Evolutionary conservation across 2,888 invertebrate genomes (phyloP).

Genomic region (Melieria omissa): DNA sequence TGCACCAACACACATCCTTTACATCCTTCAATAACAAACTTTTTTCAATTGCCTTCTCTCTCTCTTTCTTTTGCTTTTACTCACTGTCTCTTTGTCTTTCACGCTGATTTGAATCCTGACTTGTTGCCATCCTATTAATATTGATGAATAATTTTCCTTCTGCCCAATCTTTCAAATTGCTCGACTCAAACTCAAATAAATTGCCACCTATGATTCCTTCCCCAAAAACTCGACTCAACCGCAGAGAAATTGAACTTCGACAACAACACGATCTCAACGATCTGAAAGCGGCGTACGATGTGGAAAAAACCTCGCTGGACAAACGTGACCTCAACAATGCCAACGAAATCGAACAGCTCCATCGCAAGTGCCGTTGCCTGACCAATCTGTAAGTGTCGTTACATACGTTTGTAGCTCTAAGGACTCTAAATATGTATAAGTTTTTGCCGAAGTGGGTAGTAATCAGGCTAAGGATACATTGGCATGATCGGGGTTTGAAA

Average conservation of each 20-base stretch:
- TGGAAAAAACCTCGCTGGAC: conserved; percentile 64
- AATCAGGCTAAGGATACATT: background rate
- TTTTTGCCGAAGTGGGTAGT: no score
- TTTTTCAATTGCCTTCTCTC: background rate
- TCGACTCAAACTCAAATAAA: background rate
- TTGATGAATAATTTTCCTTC: background rate
- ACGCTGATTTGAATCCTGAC: background rate
- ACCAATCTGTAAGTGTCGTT: conserved; percentile 69
- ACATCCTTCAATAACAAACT: background rate
- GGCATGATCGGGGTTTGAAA: background rate
- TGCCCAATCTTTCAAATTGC: conserved; percentile 3
- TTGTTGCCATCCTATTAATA: no score
- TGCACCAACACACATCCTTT: background rate
- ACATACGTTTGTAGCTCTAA: no score
- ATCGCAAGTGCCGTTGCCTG: conserved; percentile 70
- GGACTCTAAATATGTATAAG: no score
- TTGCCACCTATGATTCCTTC: background rate
- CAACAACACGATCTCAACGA: conserved; percentile 66
- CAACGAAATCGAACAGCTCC: conserved; percentile 70
- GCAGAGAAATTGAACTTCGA: conserved; percentile 68
- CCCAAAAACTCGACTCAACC: background rate
- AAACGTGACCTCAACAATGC: conserved; percentile 69
- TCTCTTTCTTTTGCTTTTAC: background rate
- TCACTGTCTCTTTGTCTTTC: background rate
- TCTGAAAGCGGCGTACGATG: conserved; percentile 64